phyloP scores from a whole-genome alignment of 2,797 vertebrate species.

The Carduelis carduelis region DNA sequence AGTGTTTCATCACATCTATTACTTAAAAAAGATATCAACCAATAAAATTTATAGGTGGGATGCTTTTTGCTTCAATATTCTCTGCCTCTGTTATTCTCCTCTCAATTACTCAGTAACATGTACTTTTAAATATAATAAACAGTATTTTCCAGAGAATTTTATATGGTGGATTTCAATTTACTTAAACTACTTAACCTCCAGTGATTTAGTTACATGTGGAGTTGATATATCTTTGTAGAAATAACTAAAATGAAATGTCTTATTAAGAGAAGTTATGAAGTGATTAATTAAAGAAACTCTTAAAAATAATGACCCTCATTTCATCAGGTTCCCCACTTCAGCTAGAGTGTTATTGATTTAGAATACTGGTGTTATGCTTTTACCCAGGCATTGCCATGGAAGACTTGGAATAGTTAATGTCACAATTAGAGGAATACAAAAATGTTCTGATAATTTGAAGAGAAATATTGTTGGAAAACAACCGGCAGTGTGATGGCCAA shows the following conservation, averaged over 20 bases:
- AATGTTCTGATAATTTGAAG: conserved; percentile 38
- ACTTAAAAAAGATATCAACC: background rate
- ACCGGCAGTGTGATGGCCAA: conserved; percentile 29
- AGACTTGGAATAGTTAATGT: background rate
- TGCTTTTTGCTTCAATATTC: background rate
- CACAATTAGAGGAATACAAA: conserved; percentile 41
- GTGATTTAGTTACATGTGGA: background rate
- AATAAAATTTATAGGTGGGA: background rate
- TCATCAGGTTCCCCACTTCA: background rate
- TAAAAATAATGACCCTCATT: background rate
- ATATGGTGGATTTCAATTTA: background rate
- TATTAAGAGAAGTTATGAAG: background rate
- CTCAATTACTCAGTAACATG: background rate
- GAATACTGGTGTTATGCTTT: background rate
- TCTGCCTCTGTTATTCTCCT: background rate
- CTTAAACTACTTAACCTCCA: background rate
- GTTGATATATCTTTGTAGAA: background rate
- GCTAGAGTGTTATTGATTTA: background rate
- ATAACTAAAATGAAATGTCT: background rate
- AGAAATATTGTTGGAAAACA: conserved; percentile 64
- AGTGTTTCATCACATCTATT: background rate
- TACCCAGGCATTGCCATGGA: background rate
- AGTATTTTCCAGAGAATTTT: background rate
- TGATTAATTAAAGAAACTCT: background rate
- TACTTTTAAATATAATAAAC: background rate